Evolutionary conservation across 2,113 vertebrate genomes (phyloP).

Genomic region (Anolis sagrei): DNA sequence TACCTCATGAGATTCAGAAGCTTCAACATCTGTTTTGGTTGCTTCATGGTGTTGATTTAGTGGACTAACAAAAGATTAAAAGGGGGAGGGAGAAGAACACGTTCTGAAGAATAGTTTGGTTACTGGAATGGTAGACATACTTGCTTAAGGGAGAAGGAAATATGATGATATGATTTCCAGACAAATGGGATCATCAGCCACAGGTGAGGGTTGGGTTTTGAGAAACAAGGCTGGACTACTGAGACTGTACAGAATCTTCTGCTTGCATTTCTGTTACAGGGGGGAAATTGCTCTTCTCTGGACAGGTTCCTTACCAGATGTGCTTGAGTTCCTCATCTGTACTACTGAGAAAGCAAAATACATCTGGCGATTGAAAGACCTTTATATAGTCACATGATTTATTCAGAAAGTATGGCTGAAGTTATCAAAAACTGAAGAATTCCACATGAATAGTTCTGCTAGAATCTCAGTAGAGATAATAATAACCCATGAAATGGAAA

Average conservation of each 20-base stretch:
- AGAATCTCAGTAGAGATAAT: conserved; percentile 53
- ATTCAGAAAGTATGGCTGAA: conserved; percentile 59
- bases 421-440: conserved; percentile 52
- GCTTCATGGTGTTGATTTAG: conserved; percentile 29
- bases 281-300: conserved; percentile 59
- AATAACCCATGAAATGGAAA: conserved; percentile 53
- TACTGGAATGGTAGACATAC: conserved; percentile 58
- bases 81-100: background rate
- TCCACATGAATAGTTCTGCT: conserved; percentile 49
- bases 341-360: conserved; percentile 64
- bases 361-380: conserved; percentile 74
- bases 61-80: conserved; percentile 43
- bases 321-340: conserved; percentile 68
- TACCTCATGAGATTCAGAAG: conserved; percentile 61
- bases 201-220: conserved; percentile 53
- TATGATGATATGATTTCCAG: conserved; percentile 64
- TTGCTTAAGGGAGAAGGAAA: conserved; percentile 51
- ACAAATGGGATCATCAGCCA: conserved; percentile 51
- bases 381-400: conserved; percentile 70
- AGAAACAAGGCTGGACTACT: conserved; percentile 39
- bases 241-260: conserved; percentile 61
- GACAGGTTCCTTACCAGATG: conserved; percentile 75
- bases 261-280: conserved; percentile 41
- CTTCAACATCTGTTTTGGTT: conserved; percentile 67
- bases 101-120: conserved; percentile 37